Evolutionary conservation across 1,140 invertebrate genomes (phyloP), one percentile per base, ranked within the genome.

Genomic region (Tetraneura akinire): DNA sequence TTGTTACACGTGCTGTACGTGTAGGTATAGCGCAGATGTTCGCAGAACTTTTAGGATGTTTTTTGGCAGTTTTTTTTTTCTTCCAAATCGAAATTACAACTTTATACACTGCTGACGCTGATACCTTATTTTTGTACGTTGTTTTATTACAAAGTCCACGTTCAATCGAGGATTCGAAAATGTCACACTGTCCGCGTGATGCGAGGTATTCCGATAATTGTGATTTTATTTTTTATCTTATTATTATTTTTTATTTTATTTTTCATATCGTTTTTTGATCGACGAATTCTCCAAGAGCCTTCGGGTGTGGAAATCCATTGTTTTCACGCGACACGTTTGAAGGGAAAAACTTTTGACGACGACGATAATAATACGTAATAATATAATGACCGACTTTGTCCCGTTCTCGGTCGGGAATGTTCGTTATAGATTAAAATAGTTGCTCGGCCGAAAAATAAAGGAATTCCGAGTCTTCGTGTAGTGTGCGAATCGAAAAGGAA

Each of bases 251-350:
- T n/a, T n/a, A n/a, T n/a, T n/a, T n/a, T n/a, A n/a, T n/a, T n/a
- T n/a, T n/a, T n/a, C 66, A 47, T 68, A 68, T 42, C 66, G 66
- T 68, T 68, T 66, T 68, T 47, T 47, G 47, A 47, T 68, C 23
- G 66, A 68, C n/a, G 47, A 68, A 68, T 68, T 47, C 66, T 68
- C 21, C 6, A 47, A 5, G 47, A 68, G 21, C 66, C 66, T 23
- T 68, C 37, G 64, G 37, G 37, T 68, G n/a, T 68, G 47, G 66
- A 68, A 68, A 68, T 68, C 66, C 47, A 47, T 68, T 68, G 66
- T 68, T 68, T 68, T 47, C n/a, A n/a, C n/a, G 66, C 37, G 21
- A 68, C 45, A 68, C 37, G 64, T n/a, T 8, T 2, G n/a, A 68
- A 68, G 42, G 14, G 37, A 42, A 68, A 68, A 47, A 45, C 66